These are phyloP conservation scores for Aphidius gifuensis DNA, from an alignment of 1,140 invertebrate species.

Conservation along the genomic window DNA sequence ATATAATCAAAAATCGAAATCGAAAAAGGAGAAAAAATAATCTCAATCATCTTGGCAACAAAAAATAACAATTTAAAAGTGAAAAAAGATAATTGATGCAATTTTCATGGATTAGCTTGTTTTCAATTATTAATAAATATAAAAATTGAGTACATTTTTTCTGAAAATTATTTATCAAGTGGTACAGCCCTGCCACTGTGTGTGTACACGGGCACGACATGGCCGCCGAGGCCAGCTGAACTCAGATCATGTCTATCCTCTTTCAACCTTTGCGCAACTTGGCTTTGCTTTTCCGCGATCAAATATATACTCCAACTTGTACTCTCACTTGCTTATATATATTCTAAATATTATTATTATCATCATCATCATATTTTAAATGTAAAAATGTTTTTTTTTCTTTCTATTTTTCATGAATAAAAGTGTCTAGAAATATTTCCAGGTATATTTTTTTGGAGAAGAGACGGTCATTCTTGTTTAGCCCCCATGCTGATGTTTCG, in stretches of 20 bases:
- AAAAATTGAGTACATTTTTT: no score
- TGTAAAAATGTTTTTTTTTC: background rate
- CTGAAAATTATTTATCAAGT: background rate
- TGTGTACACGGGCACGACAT: conserved; percentile 33
- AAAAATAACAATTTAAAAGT: no score
- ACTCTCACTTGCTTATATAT: no score
- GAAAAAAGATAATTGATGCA: no score
- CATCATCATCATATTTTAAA: background rate
- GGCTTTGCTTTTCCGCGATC: background rate
- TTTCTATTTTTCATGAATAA: no score
- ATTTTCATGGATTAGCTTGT: no score
- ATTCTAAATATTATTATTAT: background rate
- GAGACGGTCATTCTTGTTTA: no score
- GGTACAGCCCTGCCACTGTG: conserved; percentile 36
- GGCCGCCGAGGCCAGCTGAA: conserved; percentile 51
- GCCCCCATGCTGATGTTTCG: no score
- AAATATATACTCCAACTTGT: background rate
- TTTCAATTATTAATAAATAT: no score
- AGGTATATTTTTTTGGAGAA: no score
- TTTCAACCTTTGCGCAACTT: conserved; percentile 21
- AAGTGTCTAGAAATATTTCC: no score
- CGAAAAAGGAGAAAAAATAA: background rate
- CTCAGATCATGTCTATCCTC: conserved; percentile 30
- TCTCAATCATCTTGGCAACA: no score
- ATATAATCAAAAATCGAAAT: background rate